phyloP scores from a whole-genome alignment of 2,113 vertebrate genomes.

The Xenotilapia flavipinnis region DNA sequence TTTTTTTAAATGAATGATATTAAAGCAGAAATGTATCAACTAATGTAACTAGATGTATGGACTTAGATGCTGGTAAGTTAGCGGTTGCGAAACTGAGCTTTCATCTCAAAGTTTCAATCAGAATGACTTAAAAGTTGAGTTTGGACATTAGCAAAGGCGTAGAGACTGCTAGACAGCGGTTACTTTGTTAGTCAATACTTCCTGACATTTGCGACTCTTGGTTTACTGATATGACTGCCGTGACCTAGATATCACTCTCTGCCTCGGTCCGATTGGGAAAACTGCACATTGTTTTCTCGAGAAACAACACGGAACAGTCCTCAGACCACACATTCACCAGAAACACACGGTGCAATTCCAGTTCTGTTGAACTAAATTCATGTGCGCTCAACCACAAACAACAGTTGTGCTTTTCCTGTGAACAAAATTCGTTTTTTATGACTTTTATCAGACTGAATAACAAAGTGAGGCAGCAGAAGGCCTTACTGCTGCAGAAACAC shows the following conservation, averaged over 20 bases:
- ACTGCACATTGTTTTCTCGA: not conserved
- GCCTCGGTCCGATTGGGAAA: not conserved
- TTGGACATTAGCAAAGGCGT: not conserved
- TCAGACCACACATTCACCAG: not conserved
- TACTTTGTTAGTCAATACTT: not conserved
- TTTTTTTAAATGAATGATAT: not conserved
- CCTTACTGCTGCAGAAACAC: not conserved
- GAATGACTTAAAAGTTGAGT: not conserved
- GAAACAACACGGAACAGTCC: not conserved
- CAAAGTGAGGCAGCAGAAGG: not conserved
- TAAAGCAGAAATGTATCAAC: not conserved
- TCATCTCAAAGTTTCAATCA: not conserved
- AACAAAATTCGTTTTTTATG: accelerated
- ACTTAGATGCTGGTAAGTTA: not conserved
- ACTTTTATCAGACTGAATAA: not conserved
- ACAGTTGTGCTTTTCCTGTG: not conserved
- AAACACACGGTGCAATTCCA: not conserved
- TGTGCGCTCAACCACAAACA: not conserved
- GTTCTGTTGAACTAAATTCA: not conserved
- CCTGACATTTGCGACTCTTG: not conserved
- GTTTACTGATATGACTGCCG: not conserved
- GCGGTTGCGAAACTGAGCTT: not conserved
- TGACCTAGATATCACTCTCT: not conserved
- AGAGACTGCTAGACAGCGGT: not conserved
- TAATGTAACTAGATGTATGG: not conserved